Evolutionary conservation across 2,888 invertebrate genomes (phyloP), one percentile per base, ranked within the genome.

Genomic region (Drosophila tripunctata): DNA sequence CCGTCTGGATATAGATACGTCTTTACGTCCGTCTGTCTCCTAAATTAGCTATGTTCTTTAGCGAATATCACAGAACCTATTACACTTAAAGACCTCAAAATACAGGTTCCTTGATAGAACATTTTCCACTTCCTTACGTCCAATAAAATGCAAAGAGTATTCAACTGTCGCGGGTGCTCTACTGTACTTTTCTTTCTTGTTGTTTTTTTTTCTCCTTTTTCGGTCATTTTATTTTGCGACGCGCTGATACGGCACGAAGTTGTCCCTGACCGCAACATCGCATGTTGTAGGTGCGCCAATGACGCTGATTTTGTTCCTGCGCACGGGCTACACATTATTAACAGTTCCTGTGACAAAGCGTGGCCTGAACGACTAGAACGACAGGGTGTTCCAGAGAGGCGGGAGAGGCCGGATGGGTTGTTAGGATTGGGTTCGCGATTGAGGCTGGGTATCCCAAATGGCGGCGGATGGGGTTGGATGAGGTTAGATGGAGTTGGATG

Each of bases 261-360:
- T 86, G 81, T 78, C 64, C 71, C 78, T 69, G 68, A 88, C 88
- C 88, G 58, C 88, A 88, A 88, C 88, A 88, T 87, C 85, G 88
- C 88, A 88, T 88, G 87, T 88, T 88, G 88, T 88, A 88, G 88
- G 88, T 88, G 88, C 87, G 88, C 88, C 88, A 88, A 88, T 88
- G 88, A 86, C 88, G 89, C 88, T 88, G 88, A 88, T 88, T 88
- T 87, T 87, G 84, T 86, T 82, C 83, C 86, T 84, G 78, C 74
- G 31, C 38, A 41, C 14, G 31, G 67, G 65, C 78, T 74, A 65
- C 83, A 87, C 84, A 88, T 81, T 88, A 84, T 78, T 86, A 88
- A 88, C 88, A 88, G 85, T 80, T 83, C 85, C 85, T 80, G 85
- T 87, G 83, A 85, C 85, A 82, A 76, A 76, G 84, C 78, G 62